These are phyloP conservation scores for Drosophila melanica DNA, from an alignment of 1,140 invertebrate species.

Conservation along the genomic window DNA sequence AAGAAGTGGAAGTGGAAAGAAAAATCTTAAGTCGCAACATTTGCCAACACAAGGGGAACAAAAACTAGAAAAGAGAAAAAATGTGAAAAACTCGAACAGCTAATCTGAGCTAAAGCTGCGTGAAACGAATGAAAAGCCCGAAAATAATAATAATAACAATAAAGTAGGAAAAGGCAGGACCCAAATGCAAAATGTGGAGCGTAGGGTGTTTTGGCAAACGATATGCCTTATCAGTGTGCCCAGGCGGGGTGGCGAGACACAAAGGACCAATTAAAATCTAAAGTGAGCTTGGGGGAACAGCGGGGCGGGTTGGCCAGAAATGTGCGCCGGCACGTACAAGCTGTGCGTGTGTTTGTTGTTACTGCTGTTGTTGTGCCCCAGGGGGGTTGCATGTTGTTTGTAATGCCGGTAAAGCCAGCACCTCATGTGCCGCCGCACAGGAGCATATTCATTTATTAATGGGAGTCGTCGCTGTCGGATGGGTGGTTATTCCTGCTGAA, in stretches of 20 bases:
- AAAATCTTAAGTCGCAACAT: conserved; percentile 53
- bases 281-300: conserved; percentile 57
- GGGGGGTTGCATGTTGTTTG: conserved; percentile 45
- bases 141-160: conserved; percentile 83
- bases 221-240: conserved; percentile 45
- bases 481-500: conserved; percentile 62
- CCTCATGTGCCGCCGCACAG: conserved; percentile 43
- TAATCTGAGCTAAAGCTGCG: conserved; percentile 79
- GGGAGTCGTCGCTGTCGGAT: conserved; percentile 48
- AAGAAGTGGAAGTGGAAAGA: conserved; percentile 31
- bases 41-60: conserved; percentile 2
- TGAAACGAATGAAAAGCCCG: conserved; percentile 80
- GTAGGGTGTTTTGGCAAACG: conserved; percentile 43
- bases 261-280: conserved; percentile 82
- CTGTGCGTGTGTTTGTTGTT: neutral
- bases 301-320: conserved; percentile 24
- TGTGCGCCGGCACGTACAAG: conserved; percentile 40
- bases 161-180: conserved; percentile 50
- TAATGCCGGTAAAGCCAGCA: conserved; percentile 38
- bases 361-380: conserved; percentile 19
- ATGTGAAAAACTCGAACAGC: conserved; percentile 44
- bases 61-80: conserved; percentile 43
- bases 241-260: conserved; percentile 58
- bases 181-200: conserved; percentile 12
- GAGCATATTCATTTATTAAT: conserved; percentile 78